Conservation (phyloP, 2,888 invertebrate species). For the Acrobasis consociella region DNA sequence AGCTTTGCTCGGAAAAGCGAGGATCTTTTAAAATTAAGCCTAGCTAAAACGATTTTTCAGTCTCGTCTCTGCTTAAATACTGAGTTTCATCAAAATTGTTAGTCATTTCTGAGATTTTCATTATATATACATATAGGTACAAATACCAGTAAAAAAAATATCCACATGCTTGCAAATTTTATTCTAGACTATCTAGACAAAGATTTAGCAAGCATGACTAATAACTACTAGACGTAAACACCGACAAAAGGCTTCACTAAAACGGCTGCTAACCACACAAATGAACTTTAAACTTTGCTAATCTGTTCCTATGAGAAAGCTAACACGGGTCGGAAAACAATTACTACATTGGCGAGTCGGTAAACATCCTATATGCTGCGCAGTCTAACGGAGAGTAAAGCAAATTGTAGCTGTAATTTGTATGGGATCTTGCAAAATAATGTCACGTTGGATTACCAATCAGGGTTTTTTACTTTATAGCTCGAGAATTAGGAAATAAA, state of each 20-base stretch:
- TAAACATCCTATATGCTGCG: constrained; percentile 4
- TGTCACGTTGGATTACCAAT: too few relatives aligned
- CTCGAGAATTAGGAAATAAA: too few relatives aligned
- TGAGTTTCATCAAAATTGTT: too few relatives aligned
- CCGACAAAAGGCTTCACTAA: constrained; percentile 7
- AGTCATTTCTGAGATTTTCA: too few relatives aligned
- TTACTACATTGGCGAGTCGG: background rate
- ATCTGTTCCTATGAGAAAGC: constrained; percentile 31
- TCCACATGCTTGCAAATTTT: too few relatives aligned
- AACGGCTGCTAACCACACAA: constrained; percentile 5
- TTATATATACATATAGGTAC: too few relatives aligned
- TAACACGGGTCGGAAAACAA: constrained; percentile 30
- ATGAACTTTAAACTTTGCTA: constrained; percentile 20
- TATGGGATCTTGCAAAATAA: background rate
- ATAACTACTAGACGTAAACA: background rate
- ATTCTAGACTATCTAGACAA: background rate
- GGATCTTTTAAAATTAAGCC: too few relatives aligned
- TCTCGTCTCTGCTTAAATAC: too few relatives aligned
- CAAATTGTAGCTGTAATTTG: background rate
- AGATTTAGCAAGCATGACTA: background rate
- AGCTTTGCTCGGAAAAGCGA: too few relatives aligned
- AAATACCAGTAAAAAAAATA: too few relatives aligned
- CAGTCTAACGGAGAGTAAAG: background rate
- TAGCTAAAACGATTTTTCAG: too few relatives aligned
- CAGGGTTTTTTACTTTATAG: too few relatives aligned